phyloP scores from a whole-genome alignment of 2,113 vertebrate genomes.

The Nycticebus coucang region DNA sequence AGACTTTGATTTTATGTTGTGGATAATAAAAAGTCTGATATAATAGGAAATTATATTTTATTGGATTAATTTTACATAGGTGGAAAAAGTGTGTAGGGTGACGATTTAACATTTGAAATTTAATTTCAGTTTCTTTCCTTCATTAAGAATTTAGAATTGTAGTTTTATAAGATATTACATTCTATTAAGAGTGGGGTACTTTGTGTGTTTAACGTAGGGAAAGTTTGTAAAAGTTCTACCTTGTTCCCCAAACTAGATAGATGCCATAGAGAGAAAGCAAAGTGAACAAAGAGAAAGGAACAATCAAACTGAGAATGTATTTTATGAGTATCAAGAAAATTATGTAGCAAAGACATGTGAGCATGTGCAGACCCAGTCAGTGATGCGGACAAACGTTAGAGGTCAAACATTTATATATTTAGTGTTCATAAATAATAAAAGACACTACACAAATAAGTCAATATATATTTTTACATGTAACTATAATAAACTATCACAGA shows the following conservation, averaged over 20 bases:
- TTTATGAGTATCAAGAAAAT: background rate
- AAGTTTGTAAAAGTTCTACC: background rate
- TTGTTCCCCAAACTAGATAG: background rate
- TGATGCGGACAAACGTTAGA: background rate
- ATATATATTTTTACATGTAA: background rate
- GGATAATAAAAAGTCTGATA: conserved; percentile 55
- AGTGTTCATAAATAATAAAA: background rate
- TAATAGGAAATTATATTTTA: conserved; percentile 49
- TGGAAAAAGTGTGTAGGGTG: background rate
- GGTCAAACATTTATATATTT: background rate
- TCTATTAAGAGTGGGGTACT: conserved; percentile 5
- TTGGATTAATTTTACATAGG: conserved; percentile 65
- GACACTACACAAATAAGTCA: background rate
- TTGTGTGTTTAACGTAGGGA: conserved; percentile 18
- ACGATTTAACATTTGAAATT: conserved; percentile 61
- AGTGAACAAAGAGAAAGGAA: background rate
- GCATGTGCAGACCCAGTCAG: background rate
- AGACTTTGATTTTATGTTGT: conserved; percentile 53
- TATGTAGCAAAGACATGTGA: background rate
- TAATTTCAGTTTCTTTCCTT: conserved; percentile 47
- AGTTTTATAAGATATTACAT: background rate
- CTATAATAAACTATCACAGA: background rate
- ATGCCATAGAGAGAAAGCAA: background rate
- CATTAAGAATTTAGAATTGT: conserved; percentile 51
- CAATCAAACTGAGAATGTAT: background rate